Conservation (phyloP, 2,888 invertebrate species). For the Meiosimyza decipiens region DNA sequence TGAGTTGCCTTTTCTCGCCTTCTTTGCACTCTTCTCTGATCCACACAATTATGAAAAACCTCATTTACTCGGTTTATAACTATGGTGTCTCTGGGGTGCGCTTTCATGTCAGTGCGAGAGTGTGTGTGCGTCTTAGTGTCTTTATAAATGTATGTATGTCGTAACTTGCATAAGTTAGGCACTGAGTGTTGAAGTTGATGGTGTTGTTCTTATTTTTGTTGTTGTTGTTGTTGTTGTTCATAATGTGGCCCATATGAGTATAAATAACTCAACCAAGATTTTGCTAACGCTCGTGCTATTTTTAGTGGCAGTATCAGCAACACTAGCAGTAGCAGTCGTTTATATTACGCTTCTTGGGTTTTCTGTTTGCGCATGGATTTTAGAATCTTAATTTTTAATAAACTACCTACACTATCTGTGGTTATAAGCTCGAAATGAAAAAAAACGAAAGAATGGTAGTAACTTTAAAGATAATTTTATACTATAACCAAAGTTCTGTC, state of each 20-base stretch:
- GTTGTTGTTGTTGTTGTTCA: slow-evolving; percentile 9
- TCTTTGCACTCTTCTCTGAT: background rate
- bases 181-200: slow-evolving; percentile 5
- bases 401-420: too few relatives aligned
- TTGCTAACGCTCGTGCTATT: background rate
- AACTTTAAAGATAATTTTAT: too few relatives aligned
- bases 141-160: slow-evolving; percentile 3
- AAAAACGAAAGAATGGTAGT: too few relatives aligned
- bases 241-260: background rate
- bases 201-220: background rate
- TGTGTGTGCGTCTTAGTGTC: slow-evolving; percentile 1
- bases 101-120: background rate
- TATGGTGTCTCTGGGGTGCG: too few relatives aligned
- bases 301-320: background rate
- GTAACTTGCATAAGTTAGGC: slow-evolving; percentile 20
- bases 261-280: slow-evolving; percentile 17
- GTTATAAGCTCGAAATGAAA: too few relatives aligned
- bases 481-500: too few relatives aligned
- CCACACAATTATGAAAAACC: slow-evolving; percentile 1
- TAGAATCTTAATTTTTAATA: too few relatives aligned
- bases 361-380: too few relatives aligned
- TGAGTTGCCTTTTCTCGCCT: background rate
- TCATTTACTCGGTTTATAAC: slow-evolving; percentile 13
- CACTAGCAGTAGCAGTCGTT: too few relatives aligned
- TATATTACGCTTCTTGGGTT: too few relatives aligned